A percentile compares a stretch with the other conserved stretches of the same genome.
These are phyloP conservation scores for Noturus placidus DNA, from an alignment of 2,113 vertebrate species.

Conservation along the genomic window DNA sequence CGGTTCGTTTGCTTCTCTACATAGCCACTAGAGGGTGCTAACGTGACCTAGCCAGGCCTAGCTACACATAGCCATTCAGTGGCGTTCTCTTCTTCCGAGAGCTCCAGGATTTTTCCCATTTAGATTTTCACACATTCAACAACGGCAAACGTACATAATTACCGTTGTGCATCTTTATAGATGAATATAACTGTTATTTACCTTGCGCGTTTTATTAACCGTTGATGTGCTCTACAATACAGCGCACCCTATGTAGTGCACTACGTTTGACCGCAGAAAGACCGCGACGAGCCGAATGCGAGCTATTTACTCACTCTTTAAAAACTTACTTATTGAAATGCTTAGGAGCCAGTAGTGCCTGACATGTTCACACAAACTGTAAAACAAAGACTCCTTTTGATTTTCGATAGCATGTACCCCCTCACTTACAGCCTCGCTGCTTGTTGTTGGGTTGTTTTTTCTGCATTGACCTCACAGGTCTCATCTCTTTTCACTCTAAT, in stretches of 20 bases:
- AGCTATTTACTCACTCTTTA: background rate
- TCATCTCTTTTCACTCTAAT: slow-evolving; percentile 16
- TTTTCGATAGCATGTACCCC: background rate
- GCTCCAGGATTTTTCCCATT: too few species aligned
- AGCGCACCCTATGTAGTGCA: background rate
- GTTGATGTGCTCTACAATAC: background rate
- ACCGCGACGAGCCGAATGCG: background rate
- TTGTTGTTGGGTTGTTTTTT: background rate
- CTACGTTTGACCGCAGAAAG: background rate
- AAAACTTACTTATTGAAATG: background rate
- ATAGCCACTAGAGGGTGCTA: background rate
- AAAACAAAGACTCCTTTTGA: background rate
- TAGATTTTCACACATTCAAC: too few species aligned
- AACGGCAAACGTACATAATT: background rate
- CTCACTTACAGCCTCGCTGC: background rate
- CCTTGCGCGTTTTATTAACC: background rate
- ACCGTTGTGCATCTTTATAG: background rate
- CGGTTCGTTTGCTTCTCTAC: background rate
- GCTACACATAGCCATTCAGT: background rate
- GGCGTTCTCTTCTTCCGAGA: too few species aligned
- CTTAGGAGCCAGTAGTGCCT: background rate
- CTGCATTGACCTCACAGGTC: background rate
- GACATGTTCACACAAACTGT: background rate
- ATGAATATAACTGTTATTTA: background rate
- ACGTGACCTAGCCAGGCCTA: background rate